Percentiles rank a stretch among this genome's conserved stretches.
These are phyloP conservation scores for Entomobrya multifasciata DNA, from an alignment of 2,888 invertebrate genomes.

Conservation along the genomic window DNA sequence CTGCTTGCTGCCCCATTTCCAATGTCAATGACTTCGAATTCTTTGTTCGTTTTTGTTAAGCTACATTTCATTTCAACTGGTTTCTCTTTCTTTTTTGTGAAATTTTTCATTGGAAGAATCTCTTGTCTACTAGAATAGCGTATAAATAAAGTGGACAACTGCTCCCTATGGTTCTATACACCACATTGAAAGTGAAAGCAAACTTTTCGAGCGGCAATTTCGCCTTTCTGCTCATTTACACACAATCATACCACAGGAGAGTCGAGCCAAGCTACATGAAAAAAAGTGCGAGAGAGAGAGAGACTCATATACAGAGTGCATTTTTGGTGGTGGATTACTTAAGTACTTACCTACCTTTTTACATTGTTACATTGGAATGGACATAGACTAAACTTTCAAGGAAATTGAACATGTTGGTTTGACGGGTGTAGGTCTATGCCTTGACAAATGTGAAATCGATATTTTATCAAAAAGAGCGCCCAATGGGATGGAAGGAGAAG, in stretches of 20 bases:
- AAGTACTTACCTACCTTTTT: no score
- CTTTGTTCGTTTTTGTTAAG: neutral
- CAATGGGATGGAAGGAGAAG: constrained; percentile 30
- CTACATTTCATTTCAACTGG: neutral
- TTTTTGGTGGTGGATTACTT: constrained; percentile 16
- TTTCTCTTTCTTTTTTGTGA: neutral
- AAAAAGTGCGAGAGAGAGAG: neutral
- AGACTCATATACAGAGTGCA: neutral
- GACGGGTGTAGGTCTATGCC: constrained; percentile 64
- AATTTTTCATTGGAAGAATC: neutral
- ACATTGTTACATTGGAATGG: neutral
- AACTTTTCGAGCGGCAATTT: constrained; percentile 5
- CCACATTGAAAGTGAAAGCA: neutral
- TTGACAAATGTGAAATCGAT: constrained; percentile 80
- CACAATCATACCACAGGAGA: constrained; percentile 11
- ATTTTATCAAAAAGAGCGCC: constrained; percentile 72
- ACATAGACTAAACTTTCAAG: constrained; percentile 54
- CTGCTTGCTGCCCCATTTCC: no score
- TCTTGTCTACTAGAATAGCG: neutral
- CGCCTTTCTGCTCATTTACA: constrained; percentile 28
- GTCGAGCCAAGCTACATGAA: no score
- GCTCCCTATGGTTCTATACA: neutral
- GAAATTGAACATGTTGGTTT: constrained; percentile 66
- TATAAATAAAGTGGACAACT: no score
- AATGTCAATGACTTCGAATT: constrained; percentile 25